phyloP scores from a whole-genome alignment of 2,113 vertebrate genomes.

The Protomyctophum bolini region DNA sequence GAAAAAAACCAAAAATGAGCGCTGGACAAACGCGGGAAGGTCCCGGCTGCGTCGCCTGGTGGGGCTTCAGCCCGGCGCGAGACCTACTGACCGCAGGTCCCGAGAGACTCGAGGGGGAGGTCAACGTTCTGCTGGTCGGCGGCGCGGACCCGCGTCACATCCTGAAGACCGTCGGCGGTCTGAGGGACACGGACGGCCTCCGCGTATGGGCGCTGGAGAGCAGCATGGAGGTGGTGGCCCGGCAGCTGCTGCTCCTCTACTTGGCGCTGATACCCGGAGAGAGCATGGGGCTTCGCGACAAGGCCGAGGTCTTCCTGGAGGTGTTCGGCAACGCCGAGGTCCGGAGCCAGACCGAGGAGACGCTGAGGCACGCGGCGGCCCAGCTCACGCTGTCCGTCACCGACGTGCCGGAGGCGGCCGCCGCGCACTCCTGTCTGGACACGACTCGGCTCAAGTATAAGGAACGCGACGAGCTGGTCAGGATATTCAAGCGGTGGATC shows the following conservation, averaged over 20 bases:
- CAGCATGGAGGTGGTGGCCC: slow-evolving; percentile 83
- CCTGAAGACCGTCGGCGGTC: slow-evolving; percentile 80
- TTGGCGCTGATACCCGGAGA: slow-evolving; percentile 79
- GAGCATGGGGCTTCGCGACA: slow-evolving; percentile 85
- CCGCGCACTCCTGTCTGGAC: slow-evolving; percentile 67
- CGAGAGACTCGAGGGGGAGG: slow-evolving; percentile 50
- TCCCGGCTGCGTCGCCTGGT: slow-evolving; percentile 83
- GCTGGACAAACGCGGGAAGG: slow-evolving; percentile 68
- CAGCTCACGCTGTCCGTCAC: slow-evolving; percentile 61
- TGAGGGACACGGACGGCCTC: slow-evolving; percentile 49
- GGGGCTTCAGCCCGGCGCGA: slow-evolving; percentile 88
- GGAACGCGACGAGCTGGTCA: slow-evolving; percentile 84
- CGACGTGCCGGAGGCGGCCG: slow-evolving; percentile 47
- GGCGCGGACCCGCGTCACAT: slow-evolving; percentile 86
- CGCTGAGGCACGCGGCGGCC: slow-evolving; percentile 71
- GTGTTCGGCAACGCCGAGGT: slow-evolving; percentile 87
- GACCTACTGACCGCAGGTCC: slow-evolving; percentile 78
- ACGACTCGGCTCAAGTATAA: slow-evolving; percentile 82
- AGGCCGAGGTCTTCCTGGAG: slow-evolving; percentile 86
- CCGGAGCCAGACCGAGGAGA: slow-evolving; percentile 81
- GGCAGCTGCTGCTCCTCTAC: slow-evolving; percentile 86
- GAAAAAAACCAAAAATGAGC: slow-evolving; percentile 63
- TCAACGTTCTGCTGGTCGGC: slow-evolving; percentile 83
- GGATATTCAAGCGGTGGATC: slow-evolving; percentile 84
- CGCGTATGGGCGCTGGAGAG: slow-evolving; percentile 85